Evolutionary conservation across 2,888 invertebrate genomes (phyloP).

Genomic region (Meteorus colon): DNA sequence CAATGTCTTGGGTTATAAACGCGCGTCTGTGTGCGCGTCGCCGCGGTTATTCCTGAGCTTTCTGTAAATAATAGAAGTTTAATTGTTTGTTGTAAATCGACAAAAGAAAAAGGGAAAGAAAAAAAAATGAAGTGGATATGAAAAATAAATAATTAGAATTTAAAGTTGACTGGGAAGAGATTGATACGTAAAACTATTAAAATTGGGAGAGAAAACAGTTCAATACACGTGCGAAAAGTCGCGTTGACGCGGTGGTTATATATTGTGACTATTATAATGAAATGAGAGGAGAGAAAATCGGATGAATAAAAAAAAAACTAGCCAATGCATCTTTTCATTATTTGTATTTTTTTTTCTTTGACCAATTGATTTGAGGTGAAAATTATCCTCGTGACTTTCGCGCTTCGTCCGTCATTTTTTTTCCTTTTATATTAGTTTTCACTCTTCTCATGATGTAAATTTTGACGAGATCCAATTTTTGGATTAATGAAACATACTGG

Average conservation of each 20-base stretch:
- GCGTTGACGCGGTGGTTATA: conserved; percentile 57
- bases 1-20: conserved; percentile 38
- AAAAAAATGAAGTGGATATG: background rate
- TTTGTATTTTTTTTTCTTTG: conserved; percentile 27
- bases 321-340: conserved; percentile 31
- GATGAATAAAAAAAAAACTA: conserved; percentile 33
- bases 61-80: conserved; percentile 62
- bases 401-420: conserved; percentile 31
- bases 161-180: background rate
- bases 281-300: conserved; percentile 34
- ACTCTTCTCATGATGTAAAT: conserved; percentile 29
- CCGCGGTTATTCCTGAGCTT: conserved; percentile 53
- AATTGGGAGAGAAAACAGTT: conserved; percentile 30
- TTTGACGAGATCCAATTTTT: background rate
- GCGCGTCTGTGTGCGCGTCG: conserved; percentile 43
- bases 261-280: conserved; percentile 46
- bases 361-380: conserved; percentile 19
- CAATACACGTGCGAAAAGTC: conserved; percentile 49
- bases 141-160: background rate
- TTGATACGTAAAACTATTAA: conserved; percentile 2
- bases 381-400: conserved; percentile 14
- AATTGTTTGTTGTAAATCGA: conserved; percentile 55
- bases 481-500: conserved; percentile 20
- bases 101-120: conserved; percentile 40
- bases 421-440: background rate